These are phyloP conservation scores for Phyllopteryx taeniolatus DNA, from an alignment of 2,113 vertebrate genomes.

Conservation along the genomic window DNA sequence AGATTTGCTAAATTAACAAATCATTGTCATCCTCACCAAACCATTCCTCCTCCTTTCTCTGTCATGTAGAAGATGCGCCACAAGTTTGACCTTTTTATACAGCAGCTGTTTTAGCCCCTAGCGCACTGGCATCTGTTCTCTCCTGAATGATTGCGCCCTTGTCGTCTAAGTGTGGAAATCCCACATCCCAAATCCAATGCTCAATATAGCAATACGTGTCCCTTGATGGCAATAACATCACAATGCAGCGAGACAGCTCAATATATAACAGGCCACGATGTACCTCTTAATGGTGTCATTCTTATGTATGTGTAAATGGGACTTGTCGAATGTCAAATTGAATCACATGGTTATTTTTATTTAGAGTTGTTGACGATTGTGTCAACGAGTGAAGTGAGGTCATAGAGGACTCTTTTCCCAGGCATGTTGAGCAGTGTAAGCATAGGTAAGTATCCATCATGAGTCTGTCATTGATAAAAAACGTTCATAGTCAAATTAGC, in stretches of 20 bases:
- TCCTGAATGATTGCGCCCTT: neutral
- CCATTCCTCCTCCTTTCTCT: neutral
- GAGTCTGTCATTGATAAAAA: too few species aligned
- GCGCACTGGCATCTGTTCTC: neutral
- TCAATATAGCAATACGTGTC: neutral
- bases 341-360: neutral
- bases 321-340: neutral
- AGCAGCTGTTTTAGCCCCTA: neutral
- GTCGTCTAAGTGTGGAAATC: neutral
- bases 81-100: neutral
- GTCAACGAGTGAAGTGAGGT: neutral
- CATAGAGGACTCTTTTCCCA: neutral
- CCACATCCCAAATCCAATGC: neutral
- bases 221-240: neutral
- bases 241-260: neutral
- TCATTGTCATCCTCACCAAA: neutral
- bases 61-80: neutral
- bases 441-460: neutral
- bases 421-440: neutral
- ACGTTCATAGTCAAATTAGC: too few species aligned
- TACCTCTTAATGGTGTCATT: neutral
- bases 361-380: neutral
- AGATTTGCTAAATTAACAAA: constrained; percentile 41
- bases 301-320: neutral
- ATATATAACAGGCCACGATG: neutral